phyloP scores from a whole-genome alignment of 2,113 vertebrate species.

The Tragelaphus scriptus region DNA sequence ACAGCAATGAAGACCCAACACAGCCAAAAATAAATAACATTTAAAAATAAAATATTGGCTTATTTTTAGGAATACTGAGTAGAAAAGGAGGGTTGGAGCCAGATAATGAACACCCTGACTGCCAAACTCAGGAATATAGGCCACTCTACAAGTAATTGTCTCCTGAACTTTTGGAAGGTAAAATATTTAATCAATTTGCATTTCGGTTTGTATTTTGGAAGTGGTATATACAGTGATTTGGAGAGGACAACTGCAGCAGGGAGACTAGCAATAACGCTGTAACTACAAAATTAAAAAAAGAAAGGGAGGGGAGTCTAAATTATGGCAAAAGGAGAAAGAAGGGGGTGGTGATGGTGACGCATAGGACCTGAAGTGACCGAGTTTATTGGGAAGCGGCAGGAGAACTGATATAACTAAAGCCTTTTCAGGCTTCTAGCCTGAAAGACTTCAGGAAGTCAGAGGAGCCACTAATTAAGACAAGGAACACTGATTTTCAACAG shows the following conservation, averaged over 20 bases:
- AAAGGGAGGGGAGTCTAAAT: neutral
- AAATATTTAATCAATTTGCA: neutral
- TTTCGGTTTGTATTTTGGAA: neutral
- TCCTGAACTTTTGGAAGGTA: neutral
- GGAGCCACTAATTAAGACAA: neutral
- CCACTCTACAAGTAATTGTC: neutral
- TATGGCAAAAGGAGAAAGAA: neutral
- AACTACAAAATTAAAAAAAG: neutral
- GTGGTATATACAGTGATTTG: neutral
- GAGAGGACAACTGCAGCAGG: neutral
- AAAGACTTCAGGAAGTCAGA: neutral
- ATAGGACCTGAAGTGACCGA: neutral
- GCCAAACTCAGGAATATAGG: neutral
- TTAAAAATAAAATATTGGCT: neutral
- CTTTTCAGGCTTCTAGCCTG: neutral
- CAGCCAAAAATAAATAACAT: neutral
- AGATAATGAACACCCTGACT: too few relatives aligned
- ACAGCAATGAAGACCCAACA: neutral
- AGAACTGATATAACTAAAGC: neutral
- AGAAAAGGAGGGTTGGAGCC: neutral
- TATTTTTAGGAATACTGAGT: neutral
- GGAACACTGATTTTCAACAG: neutral
- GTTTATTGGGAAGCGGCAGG: neutral
- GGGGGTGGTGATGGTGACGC: rapidly evolving
- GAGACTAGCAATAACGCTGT: neutral